These are phyloP conservation scores for Glyptemys insculpta DNA, from an alignment of 2,797 vertebrate species.

Conservation along the genomic window DNA sequence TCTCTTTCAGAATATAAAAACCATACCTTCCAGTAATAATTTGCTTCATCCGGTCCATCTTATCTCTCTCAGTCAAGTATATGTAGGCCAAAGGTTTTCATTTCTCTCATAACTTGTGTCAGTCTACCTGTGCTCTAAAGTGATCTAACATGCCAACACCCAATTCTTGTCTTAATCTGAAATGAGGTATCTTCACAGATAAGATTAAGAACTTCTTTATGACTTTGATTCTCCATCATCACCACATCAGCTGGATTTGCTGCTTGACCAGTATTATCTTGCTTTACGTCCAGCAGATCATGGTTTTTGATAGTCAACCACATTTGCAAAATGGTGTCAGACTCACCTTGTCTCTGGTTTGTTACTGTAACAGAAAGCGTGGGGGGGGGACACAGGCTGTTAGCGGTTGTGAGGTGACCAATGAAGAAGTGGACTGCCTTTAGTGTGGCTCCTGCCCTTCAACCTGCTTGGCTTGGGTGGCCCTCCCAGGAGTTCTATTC, in stretches of 20 bases:
- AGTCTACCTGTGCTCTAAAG: too few relatives aligned
- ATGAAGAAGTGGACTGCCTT: too few relatives aligned
- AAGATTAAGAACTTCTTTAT: not conserved
- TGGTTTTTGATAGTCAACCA: not conserved
- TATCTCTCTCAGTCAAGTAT: too few relatives aligned
- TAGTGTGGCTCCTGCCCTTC: not conserved
- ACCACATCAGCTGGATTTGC: fast-evolving
- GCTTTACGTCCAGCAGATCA: not conserved
- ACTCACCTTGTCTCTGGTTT: not conserved
- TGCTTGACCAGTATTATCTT: not conserved
- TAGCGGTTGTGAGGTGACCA: not conserved
- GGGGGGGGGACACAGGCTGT: not conserved
- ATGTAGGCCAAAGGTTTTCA: too few relatives aligned
- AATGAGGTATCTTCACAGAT: too few relatives aligned
- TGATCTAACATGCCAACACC: too few relatives aligned
- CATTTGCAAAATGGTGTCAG: too few relatives aligned
- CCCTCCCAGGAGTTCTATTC: not conserved
- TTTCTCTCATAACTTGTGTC: too few relatives aligned
- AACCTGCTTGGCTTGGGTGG: not conserved
- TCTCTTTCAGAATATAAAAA: too few relatives aligned
- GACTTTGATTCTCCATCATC: not conserved
- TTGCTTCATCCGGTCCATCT: too few relatives aligned
- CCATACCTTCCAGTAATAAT: too few relatives aligned
- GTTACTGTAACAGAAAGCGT: not conserved
- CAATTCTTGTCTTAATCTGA: too few relatives aligned